These are phyloP conservation scores for Choloepus hoffmanni DNA, from an alignment of 2,113 vertebrate genomes.

Conservation along the genomic window DNA sequence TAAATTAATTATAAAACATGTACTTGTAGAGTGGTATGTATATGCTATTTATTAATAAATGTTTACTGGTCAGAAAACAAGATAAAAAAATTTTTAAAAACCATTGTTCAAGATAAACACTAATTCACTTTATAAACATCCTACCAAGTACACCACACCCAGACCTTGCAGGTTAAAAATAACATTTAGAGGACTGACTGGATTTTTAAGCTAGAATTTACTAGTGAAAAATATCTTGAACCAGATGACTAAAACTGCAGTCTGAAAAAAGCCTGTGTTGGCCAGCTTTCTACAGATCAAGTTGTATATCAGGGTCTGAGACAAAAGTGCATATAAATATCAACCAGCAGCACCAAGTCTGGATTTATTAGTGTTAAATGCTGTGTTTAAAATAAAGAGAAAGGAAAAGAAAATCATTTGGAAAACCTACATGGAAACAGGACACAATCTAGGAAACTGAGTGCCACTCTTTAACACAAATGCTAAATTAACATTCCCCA, in stretches of 20 bases:
- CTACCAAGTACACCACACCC: not conserved
- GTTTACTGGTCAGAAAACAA: not conserved
- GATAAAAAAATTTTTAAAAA: slow-evolving; percentile 5
- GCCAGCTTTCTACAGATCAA: slow-evolving; percentile 4
- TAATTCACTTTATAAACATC: not conserved
- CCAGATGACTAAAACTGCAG: slow-evolving; percentile 9
- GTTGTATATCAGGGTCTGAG: not conserved
- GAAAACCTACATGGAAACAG: not conserved
- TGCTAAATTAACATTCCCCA: slow-evolving; percentile 58
- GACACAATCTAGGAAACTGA: slow-evolving; percentile 47
- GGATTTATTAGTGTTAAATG: not conserved
- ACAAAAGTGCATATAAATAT: not conserved
- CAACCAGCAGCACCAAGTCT: not conserved
- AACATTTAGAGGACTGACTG: not conserved
- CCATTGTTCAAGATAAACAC: not conserved
- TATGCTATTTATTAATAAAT: not conserved
- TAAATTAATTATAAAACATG: not conserved
- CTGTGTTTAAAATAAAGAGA: not conserved
- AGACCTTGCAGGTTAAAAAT: slow-evolving; percentile 29
- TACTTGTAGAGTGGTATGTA: not conserved
- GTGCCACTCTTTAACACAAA: slow-evolving; percentile 1
- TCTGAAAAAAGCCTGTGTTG: not conserved
- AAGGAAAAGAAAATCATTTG: not conserved
- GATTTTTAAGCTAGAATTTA: slow-evolving; percentile 15
- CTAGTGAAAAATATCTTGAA: slow-evolving; percentile 33